These are phyloP conservation scores for Stercorarius parasiticus DNA, from an alignment of 2,113 vertebrate species.

Conservation along the genomic window DNA sequence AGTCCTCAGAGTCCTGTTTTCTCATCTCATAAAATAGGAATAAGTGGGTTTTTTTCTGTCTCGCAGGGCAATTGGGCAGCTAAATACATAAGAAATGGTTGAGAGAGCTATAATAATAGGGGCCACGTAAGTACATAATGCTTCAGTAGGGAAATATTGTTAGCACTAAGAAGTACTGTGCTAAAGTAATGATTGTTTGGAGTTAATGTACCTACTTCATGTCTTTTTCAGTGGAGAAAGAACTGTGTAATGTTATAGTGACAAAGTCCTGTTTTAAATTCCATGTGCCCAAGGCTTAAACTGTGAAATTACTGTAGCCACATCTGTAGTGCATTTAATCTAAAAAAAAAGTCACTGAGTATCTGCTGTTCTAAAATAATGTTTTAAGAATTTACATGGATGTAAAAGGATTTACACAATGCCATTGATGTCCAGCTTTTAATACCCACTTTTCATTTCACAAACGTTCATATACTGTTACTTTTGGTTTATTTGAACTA, in stretches of 20 bases:
- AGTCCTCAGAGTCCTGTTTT: not conserved
- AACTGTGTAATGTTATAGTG: not conserved
- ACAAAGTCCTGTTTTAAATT: conserved; percentile 4
- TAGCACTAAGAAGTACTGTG: not conserved
- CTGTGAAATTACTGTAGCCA: conserved; percentile 32
- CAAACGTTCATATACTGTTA: not conserved
- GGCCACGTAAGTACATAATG: not conserved
- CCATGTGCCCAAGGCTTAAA: not conserved
- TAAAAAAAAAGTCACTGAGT: not conserved
- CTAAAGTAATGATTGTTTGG: conserved; percentile 10
- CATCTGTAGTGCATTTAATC: conserved; percentile 19
- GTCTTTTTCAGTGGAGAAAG: not conserved
- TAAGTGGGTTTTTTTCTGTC: not conserved
- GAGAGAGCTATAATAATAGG: conserved; percentile 10
- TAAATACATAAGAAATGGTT: conserved; percentile 24
- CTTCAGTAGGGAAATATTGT: conserved; percentile 10
- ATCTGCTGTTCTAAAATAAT: conserved; percentile 13
- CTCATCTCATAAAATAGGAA: not conserved
- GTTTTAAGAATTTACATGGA: conserved; percentile 26
- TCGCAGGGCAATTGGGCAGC: not conserved
- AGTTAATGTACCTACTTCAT: conserved; percentile 24
- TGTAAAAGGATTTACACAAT: not conserved
- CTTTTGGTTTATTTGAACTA: not conserved
- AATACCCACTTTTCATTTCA: conserved; percentile 11
- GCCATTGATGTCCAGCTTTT: not conserved